phyloP scores from a whole-genome alignment of 2,888 invertebrate genomes.

The Germaria angustata region DNA sequence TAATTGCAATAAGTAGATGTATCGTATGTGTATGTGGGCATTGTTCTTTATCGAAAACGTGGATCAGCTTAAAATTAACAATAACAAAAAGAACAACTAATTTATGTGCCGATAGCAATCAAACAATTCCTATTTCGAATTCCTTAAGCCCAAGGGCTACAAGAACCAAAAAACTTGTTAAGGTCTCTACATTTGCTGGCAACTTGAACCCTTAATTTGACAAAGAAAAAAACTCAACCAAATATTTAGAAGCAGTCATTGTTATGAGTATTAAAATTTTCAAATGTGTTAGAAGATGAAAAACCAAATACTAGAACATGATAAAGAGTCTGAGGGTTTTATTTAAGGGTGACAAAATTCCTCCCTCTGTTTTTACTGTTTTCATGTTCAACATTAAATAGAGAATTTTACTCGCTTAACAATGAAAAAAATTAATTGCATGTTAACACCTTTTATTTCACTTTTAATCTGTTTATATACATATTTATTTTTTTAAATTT shows the following conservation, averaged over 20 bases:
- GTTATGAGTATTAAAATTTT: not conserved
- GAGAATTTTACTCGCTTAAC: constrained; percentile 12
- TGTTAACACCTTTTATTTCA: constrained; percentile 62
- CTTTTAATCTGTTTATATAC: constrained; percentile 23
- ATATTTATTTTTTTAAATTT: not conserved
- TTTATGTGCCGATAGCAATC: constrained; percentile 10
- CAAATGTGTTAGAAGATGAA: not conserved
- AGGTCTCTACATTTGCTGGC: not conserved
- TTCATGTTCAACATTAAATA: constrained; percentile 36
- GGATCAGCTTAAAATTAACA: constrained; percentile 47
- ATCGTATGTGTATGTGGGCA: not conserved
- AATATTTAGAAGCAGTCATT: not conserved
- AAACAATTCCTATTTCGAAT: not conserved
- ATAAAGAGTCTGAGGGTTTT: not conserved
- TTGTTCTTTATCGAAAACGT: constrained; percentile 26
- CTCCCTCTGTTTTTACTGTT: not conserved
- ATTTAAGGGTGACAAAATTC: not conserved
- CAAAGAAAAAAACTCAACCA: not conserved
- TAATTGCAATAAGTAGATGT: not conserved
- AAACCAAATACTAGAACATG: not conserved
- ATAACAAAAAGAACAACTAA: constrained; percentile 43
- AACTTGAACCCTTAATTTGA: constrained; percentile 41
- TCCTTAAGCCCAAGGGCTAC: not conserved
- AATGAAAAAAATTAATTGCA: constrained; percentile 58
- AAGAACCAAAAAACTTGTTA: not conserved